Base-by-base conservation (phyloP, 2,797 vertebrate species). In the Anguilla marmorata region DNA sequence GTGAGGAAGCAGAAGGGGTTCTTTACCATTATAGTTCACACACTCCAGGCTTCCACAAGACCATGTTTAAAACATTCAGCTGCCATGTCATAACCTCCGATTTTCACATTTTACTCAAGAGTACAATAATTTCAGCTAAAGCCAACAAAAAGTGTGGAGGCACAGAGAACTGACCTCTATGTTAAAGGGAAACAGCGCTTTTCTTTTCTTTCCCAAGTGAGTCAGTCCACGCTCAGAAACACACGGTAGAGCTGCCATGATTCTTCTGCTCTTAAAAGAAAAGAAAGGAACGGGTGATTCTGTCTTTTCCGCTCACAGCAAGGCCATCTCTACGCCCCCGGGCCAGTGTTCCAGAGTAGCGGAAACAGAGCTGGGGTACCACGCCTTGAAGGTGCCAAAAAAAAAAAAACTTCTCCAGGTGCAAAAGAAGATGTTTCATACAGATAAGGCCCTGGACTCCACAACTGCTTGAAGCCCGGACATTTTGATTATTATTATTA, bases 61-160 rank as follows among this genome's bases (percentile, higher is more conserved):
- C 69, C 27, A 72, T 72, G 69, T 72, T 72, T 72, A 72, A 72
- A 72, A 72, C 63, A 69, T 72, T 11, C 69, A 30, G 30, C 27
- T 12, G 69, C 69, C 27, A 30, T 72, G 11, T 72, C 69, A 30
- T 72, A 72, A 72, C 66, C 66, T 72, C 66, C 7, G 7, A 30
- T 72, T 30, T 72, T 72, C 69, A 72, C 27, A 72, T 30, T 72
- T 30, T 72, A 30, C 21, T 14, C 69, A 72, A 30, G 27, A 9
- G 27, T 30, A 30, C 69, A 72, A 27, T 27, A 14, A 72, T 72
- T 7, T 27, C 1, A 12, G 11, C n/a, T 30, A 72, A 72, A 72
- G 69, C 27, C 9, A 11, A 33, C 27, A 72, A 33, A 69, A 72
- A 27, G n/a, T 72, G n/a, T 72, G 66, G n/a, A 72, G 69, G 69